Percentiles rank a stretch among this genome's conserved stretches.
Conservation (phyloP, 2,797 vertebrate species). For the Channa striata region DNA sequence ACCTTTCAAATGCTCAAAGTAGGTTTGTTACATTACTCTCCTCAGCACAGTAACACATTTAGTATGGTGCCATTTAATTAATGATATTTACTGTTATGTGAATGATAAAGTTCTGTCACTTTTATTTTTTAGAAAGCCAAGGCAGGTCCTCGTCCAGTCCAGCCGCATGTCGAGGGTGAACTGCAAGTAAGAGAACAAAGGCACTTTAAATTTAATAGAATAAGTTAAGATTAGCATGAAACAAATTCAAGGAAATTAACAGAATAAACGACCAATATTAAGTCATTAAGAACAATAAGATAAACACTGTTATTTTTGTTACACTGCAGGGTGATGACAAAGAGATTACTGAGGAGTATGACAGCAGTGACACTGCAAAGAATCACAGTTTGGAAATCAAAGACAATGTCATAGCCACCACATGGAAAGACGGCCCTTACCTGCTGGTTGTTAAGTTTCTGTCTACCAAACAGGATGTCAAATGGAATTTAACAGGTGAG, state of each 20-base stretch:
- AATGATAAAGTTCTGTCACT: slow-evolving; percentile 2
- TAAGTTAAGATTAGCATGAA: neutral
- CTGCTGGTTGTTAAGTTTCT: slow-evolving; percentile 85
- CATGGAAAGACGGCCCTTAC: slow-evolving; percentile 90
- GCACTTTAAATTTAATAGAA: neutral
- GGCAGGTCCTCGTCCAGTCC: slow-evolving; percentile 66
- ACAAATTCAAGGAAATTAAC: neutral
- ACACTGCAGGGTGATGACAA: slow-evolving; percentile 66
- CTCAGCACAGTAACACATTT: neutral
- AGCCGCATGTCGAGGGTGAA: neutral
- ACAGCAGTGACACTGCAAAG: slow-evolving; percentile 16
- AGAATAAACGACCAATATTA: neutral
- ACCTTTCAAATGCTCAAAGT: slow-evolving; percentile 85
- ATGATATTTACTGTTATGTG: neutral
- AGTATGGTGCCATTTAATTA: neutral
- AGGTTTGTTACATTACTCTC: slow-evolving; percentile 50
- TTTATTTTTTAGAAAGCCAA: slow-evolving; percentile 81
- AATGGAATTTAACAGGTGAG: slow-evolving; percentile 89
- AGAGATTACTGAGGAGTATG: slow-evolving; percentile 73
- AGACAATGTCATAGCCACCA: slow-evolving; percentile 85
- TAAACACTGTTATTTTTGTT: slow-evolving; percentile 1
- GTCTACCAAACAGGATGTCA: slow-evolving; percentile 69
- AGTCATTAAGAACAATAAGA: neutral
- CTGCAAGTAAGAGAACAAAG: slow-evolving; percentile 59
- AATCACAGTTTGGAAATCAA: slow-evolving; percentile 51